Conservation (phyloP, 2,113 vertebrate species). For the Vidua chalybeata region DNA sequence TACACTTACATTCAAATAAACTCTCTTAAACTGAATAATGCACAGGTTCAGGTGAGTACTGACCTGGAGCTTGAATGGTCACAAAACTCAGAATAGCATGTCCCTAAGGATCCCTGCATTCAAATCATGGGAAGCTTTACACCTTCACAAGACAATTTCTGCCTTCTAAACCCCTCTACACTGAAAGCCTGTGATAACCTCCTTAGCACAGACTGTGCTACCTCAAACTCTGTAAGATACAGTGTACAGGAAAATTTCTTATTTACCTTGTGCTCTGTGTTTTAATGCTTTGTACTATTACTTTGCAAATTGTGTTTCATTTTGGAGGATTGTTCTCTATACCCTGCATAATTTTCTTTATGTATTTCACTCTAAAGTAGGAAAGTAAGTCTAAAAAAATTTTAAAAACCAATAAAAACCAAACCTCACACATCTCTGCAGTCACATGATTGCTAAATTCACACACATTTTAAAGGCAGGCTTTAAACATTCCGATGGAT, state of each 20-base stretch:
- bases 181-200: background rate
- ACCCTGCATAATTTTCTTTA: background rate
- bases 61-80: background rate
- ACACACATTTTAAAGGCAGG: background rate
- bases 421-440: background rate
- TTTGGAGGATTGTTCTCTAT: background rate
- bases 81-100: background rate
- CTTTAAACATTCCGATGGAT: background rate
- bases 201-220: background rate
- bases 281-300: background rate
- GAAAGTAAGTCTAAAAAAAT: too few relatives aligned
- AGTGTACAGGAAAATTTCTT: background rate
- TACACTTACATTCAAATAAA: background rate
- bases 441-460: background rate
- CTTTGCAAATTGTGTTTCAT: fast-evolving
- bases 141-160: background rate
- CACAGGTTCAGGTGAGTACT: background rate
- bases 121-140: background rate
- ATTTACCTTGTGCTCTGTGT: background rate
- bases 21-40: background rate
- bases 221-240: background rate
- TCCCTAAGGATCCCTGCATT: background rate
- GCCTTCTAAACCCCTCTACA: background rate
- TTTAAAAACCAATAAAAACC: background rate
- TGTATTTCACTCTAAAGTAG: too few relatives aligned